Conservation (phyloP, 2,797 vertebrate species). For the Lagocephalus sceleratus region DNA sequence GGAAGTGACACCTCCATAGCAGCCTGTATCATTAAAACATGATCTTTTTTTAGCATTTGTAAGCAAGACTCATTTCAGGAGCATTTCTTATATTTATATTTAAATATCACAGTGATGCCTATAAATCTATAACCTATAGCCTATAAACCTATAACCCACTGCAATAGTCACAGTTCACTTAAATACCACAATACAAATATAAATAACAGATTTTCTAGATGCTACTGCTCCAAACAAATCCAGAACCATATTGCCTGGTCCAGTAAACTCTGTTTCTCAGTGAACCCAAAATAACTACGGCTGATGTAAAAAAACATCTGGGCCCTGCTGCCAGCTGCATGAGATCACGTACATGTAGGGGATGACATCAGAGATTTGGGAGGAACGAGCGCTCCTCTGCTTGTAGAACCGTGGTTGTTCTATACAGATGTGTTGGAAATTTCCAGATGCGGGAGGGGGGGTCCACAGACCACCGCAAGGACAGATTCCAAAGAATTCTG, state of each 20-base stretch:
- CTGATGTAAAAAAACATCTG: constrained; percentile 64
- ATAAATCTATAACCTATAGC: too few relatives aligned
- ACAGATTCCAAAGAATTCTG: constrained; percentile 57
- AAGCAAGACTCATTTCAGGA: neutral
- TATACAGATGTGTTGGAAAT: constrained; percentile 58
- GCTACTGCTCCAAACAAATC: constrained; percentile 42
- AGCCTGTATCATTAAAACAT: constrained; percentile 6
- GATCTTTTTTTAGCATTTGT: constrained; percentile 4
- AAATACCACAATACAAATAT: neutral
- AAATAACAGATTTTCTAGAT: neutral
- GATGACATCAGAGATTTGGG: constrained; percentile 61
- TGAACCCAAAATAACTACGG: constrained; percentile 56
- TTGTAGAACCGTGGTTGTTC: constrained; percentile 29
- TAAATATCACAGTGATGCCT: too few relatives aligned
- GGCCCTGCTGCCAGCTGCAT: constrained; percentile 60
- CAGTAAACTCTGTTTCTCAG: constrained; percentile 55
- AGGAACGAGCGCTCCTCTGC: constrained; percentile 54
- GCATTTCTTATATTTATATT: neutral
- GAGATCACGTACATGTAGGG: constrained; percentile 62
- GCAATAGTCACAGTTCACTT: too few relatives aligned
- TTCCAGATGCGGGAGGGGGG: constrained; percentile 41
- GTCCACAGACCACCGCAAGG: constrained; percentile 53
- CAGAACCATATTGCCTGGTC: constrained; percentile 54
- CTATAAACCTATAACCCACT: too few relatives aligned
- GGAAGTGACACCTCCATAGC: constrained; percentile 18